These are phyloP conservation scores for Porites rus DNA, from an alignment of 92 coral and sea anemone species.

Conservation along the genomic window DNA sequence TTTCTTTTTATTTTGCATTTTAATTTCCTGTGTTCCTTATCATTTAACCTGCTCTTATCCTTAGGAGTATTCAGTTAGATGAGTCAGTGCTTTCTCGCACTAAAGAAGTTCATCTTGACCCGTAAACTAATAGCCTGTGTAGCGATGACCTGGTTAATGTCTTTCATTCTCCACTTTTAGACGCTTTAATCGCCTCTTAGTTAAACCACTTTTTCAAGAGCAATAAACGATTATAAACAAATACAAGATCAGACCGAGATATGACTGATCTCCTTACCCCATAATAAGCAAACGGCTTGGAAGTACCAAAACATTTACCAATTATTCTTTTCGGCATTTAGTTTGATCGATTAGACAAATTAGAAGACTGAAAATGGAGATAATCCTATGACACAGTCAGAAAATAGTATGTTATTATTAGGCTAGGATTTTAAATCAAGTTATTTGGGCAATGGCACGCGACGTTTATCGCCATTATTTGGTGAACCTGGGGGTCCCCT, in stretches of 20 bases:
- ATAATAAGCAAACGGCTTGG: slow-evolving; percentile 34
- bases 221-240: slow-evolving; percentile 53
- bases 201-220: slow-evolving; percentile 37
- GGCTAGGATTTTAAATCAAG: background rate
- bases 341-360: slow-evolving; percentile 11
- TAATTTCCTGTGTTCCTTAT: too few relatives aligned
- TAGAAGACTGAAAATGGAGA: slow-evolving; percentile 10
- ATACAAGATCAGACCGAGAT: slow-evolving; percentile 44
- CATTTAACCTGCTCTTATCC: too few relatives aligned
- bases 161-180: slow-evolving; percentile 44
- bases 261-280: slow-evolving; percentile 18
- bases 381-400: background rate
- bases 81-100: background rate
- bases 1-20: too few relatives aligned
- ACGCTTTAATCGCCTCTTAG: slow-evolving; percentile 50
- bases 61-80: too few relatives aligned
- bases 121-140: slow-evolving; percentile 20
- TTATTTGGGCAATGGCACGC: slow-evolving; percentile 21
- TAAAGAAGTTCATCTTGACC: slow-evolving; percentile 31
- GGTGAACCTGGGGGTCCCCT: too few relatives aligned
- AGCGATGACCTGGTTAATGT: slow-evolving; percentile 31
- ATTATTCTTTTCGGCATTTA: slow-evolving; percentile 5
- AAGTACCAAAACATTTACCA: background rate
- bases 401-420: background rate
- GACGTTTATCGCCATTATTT: background rate